A percentile compares a stretch with the other conserved stretches of the same genome.
Conservation (phyloP, 2,797 vertebrate species). For the Silurus aristotelis region DNA sequence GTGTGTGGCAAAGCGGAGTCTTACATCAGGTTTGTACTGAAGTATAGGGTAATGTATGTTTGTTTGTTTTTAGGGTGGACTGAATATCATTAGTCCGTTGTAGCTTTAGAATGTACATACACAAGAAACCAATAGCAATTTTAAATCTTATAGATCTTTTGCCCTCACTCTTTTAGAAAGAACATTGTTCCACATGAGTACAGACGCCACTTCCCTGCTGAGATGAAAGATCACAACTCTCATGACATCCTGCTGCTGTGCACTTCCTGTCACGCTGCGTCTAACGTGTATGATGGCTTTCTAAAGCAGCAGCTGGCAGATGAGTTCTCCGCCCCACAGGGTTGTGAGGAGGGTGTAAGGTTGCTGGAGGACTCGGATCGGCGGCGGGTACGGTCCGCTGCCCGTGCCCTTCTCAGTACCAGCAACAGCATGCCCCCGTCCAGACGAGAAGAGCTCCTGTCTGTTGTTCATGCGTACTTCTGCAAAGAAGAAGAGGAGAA, state of each 20-base stretch:
- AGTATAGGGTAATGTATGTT: background rate
- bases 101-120: background rate
- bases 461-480: constrained; percentile 78
- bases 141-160: background rate
- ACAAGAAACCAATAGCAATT: background rate
- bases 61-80: background rate
- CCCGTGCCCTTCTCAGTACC: constrained; percentile 86
- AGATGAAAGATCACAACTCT: constrained; percentile 99
- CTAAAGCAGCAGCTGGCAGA: constrained; percentile 90
- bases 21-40: constrained; percentile 85
- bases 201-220: constrained; percentile 90
- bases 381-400: constrained; percentile 88
- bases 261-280: constrained; percentile 90
- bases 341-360: constrained; percentile 89
- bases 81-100: background rate
- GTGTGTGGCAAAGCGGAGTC: constrained; percentile 94
- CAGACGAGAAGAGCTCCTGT: constrained; percentile 81
- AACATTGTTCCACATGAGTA: constrained; percentile 96
- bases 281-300: constrained; percentile 88
- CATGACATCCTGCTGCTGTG: constrained; percentile 96
- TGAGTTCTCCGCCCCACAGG: constrained; percentile 86
- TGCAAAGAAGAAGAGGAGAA: constrained; percentile 52
- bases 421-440: constrained; percentile 79
- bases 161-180: constrained; percentile 77
- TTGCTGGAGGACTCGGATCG: constrained; percentile 86